phyloP scores from a whole-genome alignment of 2,797 vertebrate species.

The Scomberomorus guttatus region DNA sequence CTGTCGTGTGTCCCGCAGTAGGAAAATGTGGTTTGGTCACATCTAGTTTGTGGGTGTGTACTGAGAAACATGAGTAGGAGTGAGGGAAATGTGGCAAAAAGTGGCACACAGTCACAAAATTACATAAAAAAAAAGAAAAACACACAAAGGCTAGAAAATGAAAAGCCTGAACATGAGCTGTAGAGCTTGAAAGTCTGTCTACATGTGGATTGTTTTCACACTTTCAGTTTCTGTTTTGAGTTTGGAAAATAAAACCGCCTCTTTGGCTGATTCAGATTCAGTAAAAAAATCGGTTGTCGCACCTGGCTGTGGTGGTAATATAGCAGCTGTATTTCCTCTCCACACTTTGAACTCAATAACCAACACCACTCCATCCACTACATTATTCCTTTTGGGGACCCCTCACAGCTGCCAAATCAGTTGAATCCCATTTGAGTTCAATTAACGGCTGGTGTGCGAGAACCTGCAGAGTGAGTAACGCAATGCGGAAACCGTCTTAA shows the following conservation, averaged over 20 bases:
- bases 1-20: not conserved
- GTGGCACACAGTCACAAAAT: not conserved
- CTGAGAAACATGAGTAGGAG: conserved; percentile 12
- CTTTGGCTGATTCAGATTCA: not conserved
- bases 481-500: conserved; percentile 46
- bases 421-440: conserved; percentile 46
- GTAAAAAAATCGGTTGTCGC: not conserved
- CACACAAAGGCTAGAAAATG: no score
- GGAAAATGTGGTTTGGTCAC: conserved; percentile 6
- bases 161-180: no score
- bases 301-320: conserved; percentile 5
- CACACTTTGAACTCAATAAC: conserved; percentile 39
- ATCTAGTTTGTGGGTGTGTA: not conserved
- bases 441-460: conserved; percentile 44
- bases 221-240: not conserved
- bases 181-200: no score
- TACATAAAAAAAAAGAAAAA: not conserved
- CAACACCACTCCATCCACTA: conserved; percentile 21
- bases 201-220: not conserved
- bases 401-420: conserved; percentile 39
- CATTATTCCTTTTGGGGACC: conserved; percentile 32
- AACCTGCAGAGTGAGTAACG: conserved; percentile 51
- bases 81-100: not conserved
- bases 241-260: not conserved
- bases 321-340: conserved; percentile 4